Evolutionary conservation across 2,113 vertebrate genomes (phyloP).

Genomic region (Phainopepla nitens): DNA sequence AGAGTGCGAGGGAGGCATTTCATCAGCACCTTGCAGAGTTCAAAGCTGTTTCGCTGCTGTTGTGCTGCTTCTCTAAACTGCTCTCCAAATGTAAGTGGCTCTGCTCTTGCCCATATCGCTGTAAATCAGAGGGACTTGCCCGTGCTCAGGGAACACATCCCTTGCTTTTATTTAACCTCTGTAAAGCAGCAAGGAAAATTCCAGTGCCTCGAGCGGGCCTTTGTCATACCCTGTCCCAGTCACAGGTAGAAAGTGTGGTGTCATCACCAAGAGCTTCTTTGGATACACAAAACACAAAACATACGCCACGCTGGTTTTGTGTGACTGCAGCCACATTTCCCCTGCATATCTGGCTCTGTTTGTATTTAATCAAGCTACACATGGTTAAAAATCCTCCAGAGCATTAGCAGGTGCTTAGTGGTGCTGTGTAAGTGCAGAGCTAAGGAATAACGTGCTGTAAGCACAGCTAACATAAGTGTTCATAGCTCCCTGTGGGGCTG

Average conservation of each 20-base stretch:
- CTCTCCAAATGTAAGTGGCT: constrained; percentile 25
- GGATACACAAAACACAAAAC: background rate
- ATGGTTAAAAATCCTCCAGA: constrained; percentile 52
- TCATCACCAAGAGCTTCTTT: background rate
- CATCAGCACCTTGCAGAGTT: background rate
- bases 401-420: constrained; percentile 60
- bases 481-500: constrained; percentile 24
- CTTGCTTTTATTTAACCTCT: constrained; percentile 6
- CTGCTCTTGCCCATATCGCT: background rate
- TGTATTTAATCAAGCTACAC: constrained; percentile 21
- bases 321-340: background rate
- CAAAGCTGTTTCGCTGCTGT: background rate
- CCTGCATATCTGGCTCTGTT: background rate
- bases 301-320: background rate
- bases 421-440: constrained; percentile 47
- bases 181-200: background rate
- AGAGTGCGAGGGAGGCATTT: background rate
- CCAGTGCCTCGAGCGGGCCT: background rate
- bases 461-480: constrained; percentile 51
- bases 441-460: constrained; percentile 58
- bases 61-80: background rate
- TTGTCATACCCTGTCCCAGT: background rate
- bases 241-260: background rate
- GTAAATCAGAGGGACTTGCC: constrained; percentile 9
- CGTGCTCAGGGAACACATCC: background rate